A percentile compares a stretch with the other conserved stretches of the same genome.
Conservation (phyloP, 2,888 invertebrate species). For the Theretra japonica region DNA sequence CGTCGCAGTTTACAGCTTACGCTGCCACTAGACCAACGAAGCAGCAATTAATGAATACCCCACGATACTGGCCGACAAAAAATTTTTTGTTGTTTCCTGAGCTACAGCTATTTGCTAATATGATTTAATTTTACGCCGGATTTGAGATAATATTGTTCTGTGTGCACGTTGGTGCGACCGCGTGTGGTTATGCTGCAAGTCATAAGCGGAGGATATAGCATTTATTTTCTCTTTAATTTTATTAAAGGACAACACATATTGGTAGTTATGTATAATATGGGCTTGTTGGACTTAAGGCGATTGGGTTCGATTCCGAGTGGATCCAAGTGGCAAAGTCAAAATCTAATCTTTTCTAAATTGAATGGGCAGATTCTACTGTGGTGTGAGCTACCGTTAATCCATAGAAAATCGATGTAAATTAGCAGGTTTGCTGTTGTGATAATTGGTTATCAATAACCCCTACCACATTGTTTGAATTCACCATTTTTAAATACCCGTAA, state of each 20-base stretch:
- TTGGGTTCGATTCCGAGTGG: too few relatives aligned
- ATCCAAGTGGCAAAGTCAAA: too few relatives aligned
- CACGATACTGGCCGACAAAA: background rate
- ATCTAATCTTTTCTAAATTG: too few relatives aligned
- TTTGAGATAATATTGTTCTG: conserved; percentile 84
- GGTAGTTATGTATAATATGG: background rate
- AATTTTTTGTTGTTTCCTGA: conserved; percentile 3
- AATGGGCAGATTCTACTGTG: too few relatives aligned
- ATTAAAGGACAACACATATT: background rate
- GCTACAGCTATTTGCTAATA: conserved; percentile 70
- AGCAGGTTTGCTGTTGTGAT: too few relatives aligned
- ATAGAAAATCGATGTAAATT: too few relatives aligned
- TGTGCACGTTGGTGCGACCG: conserved; percentile 44
- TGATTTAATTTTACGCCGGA: conserved; percentile 87
- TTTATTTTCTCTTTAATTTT: background rate
- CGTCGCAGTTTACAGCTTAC: background rate
- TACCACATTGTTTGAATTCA: too few relatives aligned
- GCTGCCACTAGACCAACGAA: background rate
- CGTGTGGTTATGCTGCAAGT: conserved; percentile 17
- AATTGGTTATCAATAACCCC: too few relatives aligned
- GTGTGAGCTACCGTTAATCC: too few relatives aligned
- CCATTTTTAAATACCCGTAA: too few relatives aligned
- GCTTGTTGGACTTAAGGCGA: background rate
- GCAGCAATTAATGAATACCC: background rate
- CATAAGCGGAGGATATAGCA: background rate